phyloP scores from a whole-genome alignment of 2,888 invertebrate genomes.

The Dione vanillae region DNA sequence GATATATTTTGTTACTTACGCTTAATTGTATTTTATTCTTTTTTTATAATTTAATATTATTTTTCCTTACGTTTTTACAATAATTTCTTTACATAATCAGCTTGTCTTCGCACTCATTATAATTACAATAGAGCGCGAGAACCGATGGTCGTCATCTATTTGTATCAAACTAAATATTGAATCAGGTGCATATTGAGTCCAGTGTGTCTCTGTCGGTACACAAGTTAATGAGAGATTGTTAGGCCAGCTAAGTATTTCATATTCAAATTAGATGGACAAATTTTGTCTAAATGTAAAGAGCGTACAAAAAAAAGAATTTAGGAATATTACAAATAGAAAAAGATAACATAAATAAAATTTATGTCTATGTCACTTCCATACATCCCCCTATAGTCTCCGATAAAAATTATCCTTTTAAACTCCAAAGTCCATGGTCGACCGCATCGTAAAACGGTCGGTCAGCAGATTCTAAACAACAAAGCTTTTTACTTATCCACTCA shows the following conservation, averaged over 20 bases:
- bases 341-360: slow-evolving; percentile 22
- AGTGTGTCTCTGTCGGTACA: slow-evolving; percentile 73
- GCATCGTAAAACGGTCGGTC: slow-evolving; percentile 73
- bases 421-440: slow-evolving; percentile 66
- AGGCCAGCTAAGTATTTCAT: slow-evolving; percentile 58
- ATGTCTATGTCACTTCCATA: slow-evolving; percentile 60
- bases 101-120: slow-evolving; percentile 69
- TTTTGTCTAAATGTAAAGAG: neutral
- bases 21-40: neutral
- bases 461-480: slow-evolving; percentile 64
- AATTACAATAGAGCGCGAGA: slow-evolving; percentile 74
- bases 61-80: slow-evolving; percentile 42
- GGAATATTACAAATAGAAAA: slow-evolving; percentile 9
- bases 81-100: slow-evolving; percentile 47
- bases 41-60: slow-evolving; percentile 43
- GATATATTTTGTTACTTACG: slow-evolving; percentile 57
- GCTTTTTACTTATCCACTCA: slow-evolving; percentile 70
- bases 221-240: slow-evolving; percentile 81
- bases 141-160: slow-evolving; percentile 78
- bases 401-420: slow-evolving; percentile 77
- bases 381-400: slow-evolving; percentile 48
- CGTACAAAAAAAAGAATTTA: neutral
- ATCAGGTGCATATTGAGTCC: slow-evolving; percentile 78
- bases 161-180: slow-evolving; percentile 81
- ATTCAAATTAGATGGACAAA: slow-evolving; percentile 58